Base-by-base conservation (phyloP, 2,113 vertebrate genomes). In the Melanocharis versteri region DNA sequence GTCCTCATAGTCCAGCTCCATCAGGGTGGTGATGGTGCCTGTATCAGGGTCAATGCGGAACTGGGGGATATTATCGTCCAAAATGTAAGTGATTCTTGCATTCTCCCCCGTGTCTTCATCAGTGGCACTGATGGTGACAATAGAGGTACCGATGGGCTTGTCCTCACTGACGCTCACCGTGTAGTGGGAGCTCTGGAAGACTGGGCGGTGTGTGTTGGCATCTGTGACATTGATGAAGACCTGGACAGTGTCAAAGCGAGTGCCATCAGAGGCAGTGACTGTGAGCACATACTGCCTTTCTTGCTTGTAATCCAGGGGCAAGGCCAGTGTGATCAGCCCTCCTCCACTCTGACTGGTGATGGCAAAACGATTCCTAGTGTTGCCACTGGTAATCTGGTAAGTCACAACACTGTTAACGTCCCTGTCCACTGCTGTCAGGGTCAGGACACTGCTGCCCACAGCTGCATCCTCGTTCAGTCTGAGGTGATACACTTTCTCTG, bases 61-160 rank as follows among this genome's bases (percentile, higher is more conserved):
- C 97, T 99, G 99, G 3, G 99, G 99, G 27, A 99, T 98, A 1
- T 98, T 99, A 92, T 99, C 99, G 2, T 99, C 99, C 98, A 99
- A 98, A 58, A 98, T 93, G 2, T 99, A 99, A 0, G 99, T 99
- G 95, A 99, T 99, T 69, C 99, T 98, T 3, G 99, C 98, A 0
- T 99, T 99, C 94, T 99, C 99, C 2, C 99, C 99, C 0, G 99
- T 99, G 96, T 99, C 99, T 79, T 99, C 99, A 26, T 99, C 99
- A 0, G 98, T 98, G 14, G 99, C 99, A 12, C 98, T 98, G 91
- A 99, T 99, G 28, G 98, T 96, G 71, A 98, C 98, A 28, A 99
- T 98, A 14, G 98, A 98, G n/a, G 98, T 98, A 85, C 99, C 99
- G 27, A 98, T 97, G 0, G 99, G 99, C 66, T 97, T 98, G 86